Evolutionary conservation across 2,797 vertebrate genomes (phyloP), one percentile per base, ranked within the genome.

Genomic region (Melanotaenia pygmaea): DNA sequence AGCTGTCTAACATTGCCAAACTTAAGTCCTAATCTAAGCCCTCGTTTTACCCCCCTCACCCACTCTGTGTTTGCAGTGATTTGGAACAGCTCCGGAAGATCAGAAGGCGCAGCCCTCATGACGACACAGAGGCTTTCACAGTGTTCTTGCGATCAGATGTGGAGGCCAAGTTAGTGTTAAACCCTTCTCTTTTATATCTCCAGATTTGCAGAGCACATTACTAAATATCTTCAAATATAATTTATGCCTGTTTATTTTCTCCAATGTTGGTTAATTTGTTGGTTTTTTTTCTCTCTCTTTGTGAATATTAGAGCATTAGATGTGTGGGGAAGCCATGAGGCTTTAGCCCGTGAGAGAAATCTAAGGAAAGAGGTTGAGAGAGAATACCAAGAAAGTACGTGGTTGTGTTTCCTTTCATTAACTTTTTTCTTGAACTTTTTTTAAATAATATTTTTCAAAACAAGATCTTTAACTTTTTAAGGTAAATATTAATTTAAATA

Each of bases 141-240:
- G 98, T 99, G n/a, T 99, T 97, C 80, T 84, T 99, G 88, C 96
- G 98, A 64, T 97, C 97, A 0, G 98, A 99, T 13, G 97, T 99
- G 22, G 98, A 99, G 80, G 94, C 97, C 76, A 99, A 99, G 98
- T 99, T 91, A 95, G 92, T 92, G 13, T 45, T 60, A 8, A 71
- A 20, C 40, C 28, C 14, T 63, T 71, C 28, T 53, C 0, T 2
- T 67, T 77, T 37, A 43, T 8, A 32, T 14, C 30, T 9, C 13
- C 18, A 40, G 0, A 69, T 43, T 18, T 14, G 0, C 2, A 26
- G 0, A 66, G 16, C 10, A 56, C 12, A 34, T 11, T n/a, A 47
- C 1, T 3, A 12, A 37, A 20, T 28, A 22, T 58, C 5, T 53
- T 30, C 22, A 12, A 59, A 7, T 5, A 47, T 2, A 7, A 7